Evolutionary conservation across 2,888 invertebrate genomes (phyloP).

Genomic region (Creontiades dilutus): DNA sequence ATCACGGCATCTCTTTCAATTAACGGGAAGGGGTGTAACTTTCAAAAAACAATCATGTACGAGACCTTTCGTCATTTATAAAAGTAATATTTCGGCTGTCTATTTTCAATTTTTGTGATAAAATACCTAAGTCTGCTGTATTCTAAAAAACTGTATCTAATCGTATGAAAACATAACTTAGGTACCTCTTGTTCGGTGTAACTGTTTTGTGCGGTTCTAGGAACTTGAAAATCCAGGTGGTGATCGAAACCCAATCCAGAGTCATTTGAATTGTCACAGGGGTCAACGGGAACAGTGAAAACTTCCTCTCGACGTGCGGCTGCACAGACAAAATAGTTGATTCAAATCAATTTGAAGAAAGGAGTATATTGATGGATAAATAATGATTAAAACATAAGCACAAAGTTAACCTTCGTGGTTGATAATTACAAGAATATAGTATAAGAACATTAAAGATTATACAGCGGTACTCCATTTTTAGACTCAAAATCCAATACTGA

Average conservation of each 20-base stretch:
- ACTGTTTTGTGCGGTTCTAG: constrained; percentile 58
- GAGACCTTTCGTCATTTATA: no score
- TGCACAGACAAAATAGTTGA: background rate
- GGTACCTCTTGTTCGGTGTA: constrained; percentile 74
- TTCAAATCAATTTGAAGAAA: background rate
- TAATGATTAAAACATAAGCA: background rate
- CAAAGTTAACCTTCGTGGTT: background rate
- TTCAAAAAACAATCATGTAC: no score
- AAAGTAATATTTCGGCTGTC: no score
- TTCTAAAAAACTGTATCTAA: no score
- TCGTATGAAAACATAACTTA: background rate
- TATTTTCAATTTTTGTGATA: no score
- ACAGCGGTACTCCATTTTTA: no score
- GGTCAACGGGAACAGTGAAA: constrained; percentile 80
- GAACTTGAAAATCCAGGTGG: constrained; percentile 78
- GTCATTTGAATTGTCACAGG: constrained; percentile 94
- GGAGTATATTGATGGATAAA: background rate
- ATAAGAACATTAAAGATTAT: no score
- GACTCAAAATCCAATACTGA: no score
- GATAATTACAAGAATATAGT: no score
- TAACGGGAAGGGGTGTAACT: no score
- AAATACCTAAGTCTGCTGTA: no score
- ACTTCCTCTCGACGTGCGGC: constrained; percentile 73
- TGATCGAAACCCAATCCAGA: constrained; percentile 92
- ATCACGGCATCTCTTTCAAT: no score